Percentiles rank a stretch among this genome's conserved stretches.
Evolutionary conservation across 2,113 vertebrate species (phyloP).

Genomic region (Hymenochirus boettgeri): DNA sequence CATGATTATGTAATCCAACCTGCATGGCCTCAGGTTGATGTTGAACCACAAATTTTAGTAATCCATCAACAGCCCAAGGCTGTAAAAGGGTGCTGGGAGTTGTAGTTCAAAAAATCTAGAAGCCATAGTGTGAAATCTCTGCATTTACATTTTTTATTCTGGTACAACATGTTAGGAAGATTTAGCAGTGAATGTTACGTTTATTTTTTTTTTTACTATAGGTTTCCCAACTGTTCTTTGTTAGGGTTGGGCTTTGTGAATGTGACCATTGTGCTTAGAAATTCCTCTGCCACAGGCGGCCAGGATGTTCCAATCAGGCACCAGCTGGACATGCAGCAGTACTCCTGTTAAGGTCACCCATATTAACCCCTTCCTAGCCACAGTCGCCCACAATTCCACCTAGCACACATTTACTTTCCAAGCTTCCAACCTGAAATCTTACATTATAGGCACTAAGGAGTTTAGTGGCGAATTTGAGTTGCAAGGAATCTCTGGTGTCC

Average conservation of each 20-base stretch:
- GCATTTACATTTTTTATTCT: conserved; percentile 20
- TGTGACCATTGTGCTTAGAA: conserved; percentile 41
- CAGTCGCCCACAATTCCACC: conserved; percentile 24
- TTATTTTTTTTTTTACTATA: no score
- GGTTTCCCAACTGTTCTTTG: conserved; percentile 42
- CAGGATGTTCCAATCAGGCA: conserved; percentile 43
- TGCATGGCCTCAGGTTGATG: no score
- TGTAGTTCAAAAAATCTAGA: not conserved
- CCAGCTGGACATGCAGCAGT: conserved; percentile 42
- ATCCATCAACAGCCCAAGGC: no score
- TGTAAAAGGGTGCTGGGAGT: no score
- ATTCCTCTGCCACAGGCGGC: conserved; percentile 42
- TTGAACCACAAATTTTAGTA: no score
- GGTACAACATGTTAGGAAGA: conserved; percentile 11
- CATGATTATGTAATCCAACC: no score
- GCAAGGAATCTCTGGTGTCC: no score
- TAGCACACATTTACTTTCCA: not conserved
- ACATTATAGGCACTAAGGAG: not conserved
- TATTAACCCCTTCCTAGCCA: conserved; percentile 40
- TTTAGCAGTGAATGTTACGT: conserved; percentile 33
- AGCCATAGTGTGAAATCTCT: not conserved
- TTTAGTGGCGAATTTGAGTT: no score
- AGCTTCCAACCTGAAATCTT: conserved; percentile 13
- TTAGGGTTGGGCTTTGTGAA: conserved; percentile 39
- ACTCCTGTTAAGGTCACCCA: conserved; percentile 40